Evolutionary conservation across 2,113 vertebrate genomes (phyloP).

Genomic region (Cheilinus undulatus): DNA sequence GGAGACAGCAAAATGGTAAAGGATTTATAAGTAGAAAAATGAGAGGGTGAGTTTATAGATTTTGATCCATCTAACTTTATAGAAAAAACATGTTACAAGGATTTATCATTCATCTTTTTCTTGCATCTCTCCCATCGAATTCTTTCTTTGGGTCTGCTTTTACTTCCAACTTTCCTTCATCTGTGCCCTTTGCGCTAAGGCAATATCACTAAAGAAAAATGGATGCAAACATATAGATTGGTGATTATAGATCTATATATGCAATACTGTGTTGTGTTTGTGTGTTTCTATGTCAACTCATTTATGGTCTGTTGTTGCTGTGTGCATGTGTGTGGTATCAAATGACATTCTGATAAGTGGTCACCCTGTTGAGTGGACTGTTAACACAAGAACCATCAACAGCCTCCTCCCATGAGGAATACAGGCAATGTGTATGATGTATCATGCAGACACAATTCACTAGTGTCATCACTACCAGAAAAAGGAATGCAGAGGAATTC

Average conservation of each 20-base stretch:
- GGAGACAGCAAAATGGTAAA: background rate
- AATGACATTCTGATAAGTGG: conserved; percentile 32
- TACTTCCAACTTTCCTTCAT: background rate
- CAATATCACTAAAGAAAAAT: conserved; percentile 18
- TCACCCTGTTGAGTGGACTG: conserved; percentile 7
- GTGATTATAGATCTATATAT: background rate
- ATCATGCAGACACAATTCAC: conserved; percentile 41
- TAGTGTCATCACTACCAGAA: conserved; percentile 15
- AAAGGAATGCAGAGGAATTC: conserved; percentile 1
- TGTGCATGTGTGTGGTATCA: background rate
- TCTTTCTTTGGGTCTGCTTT: conserved; percentile 2
- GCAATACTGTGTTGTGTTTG: background rate
- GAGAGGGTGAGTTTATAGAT: background rate
- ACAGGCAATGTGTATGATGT: conserved; percentile 13
- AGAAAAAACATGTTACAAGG: background rate
- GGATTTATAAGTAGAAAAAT: background rate
- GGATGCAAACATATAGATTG: background rate
- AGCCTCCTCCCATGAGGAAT: conserved; percentile 24
- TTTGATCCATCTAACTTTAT: background rate
- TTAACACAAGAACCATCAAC: conserved; percentile 39
- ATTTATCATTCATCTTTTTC: conserved; percentile 15
- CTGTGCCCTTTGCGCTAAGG: conserved; percentile 11
- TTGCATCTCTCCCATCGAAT: background rate
- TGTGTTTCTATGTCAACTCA: background rate
- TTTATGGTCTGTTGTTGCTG: background rate